A percentile compares a stretch with the other conserved stretches of the same genome.
These are phyloP conservation scores for Phalanger gymnotis DNA, from an alignment of 2,797 vertebrate species.

Conservation along the genomic window DNA sequence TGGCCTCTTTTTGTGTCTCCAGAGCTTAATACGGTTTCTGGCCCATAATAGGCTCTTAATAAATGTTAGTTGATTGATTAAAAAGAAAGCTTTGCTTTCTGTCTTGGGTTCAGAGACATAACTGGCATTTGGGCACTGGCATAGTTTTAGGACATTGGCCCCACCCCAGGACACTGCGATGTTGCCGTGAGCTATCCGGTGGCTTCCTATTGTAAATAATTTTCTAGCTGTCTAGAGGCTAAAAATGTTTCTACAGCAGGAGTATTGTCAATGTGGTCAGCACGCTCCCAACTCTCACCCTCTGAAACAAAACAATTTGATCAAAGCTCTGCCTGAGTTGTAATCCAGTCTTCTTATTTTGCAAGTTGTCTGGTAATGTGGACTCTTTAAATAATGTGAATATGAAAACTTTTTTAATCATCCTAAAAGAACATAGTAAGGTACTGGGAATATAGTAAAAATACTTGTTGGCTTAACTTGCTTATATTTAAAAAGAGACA, in stretches of 20 bases:
- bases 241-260: neutral
- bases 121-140: neutral
- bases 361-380: neutral
- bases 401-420: neutral
- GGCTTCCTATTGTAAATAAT: neutral
- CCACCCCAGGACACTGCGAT: neutral
- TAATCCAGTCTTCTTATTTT: neutral
- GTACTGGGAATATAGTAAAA: neutral
- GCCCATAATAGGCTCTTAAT: neutral
- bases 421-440: neutral
- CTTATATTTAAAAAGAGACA: neutral
- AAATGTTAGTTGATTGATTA: neutral
- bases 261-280: neutral
- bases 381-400: neutral
- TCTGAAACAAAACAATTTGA: neutral
- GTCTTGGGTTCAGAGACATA: neutral
- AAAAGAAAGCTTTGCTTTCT: neutral
- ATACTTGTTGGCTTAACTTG: neutral
- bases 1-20: neutral
- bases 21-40: neutral
- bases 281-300: neutral
- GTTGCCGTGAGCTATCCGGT: neutral
- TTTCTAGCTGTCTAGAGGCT: neutral
- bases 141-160: neutral
- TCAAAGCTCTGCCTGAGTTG: neutral